phyloP scores from a whole-genome alignment of 2,888 invertebrate species.

The Belgica antarctica region DNA sequence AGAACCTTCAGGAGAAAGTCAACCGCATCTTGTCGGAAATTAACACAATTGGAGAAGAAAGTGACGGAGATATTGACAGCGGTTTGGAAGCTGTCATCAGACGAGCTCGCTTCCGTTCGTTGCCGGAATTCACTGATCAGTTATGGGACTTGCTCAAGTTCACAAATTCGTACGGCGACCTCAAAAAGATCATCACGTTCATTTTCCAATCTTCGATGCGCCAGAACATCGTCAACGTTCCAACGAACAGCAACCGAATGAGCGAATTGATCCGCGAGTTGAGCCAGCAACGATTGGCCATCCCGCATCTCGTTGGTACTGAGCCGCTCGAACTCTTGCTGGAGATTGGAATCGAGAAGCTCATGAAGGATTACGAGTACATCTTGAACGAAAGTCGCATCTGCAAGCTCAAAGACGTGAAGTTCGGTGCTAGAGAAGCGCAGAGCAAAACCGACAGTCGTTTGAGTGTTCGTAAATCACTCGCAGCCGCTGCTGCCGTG shows the following conservation, averaged over 20 bases:
- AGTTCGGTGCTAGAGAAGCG: slow-evolving; percentile 36
- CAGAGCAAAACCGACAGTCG: slow-evolving; percentile 32
- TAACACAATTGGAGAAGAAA: slow-evolving; percentile 49
- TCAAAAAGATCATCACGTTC: slow-evolving; percentile 27
- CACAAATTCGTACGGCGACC: slow-evolving; percentile 45
- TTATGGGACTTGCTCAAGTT: slow-evolving; percentile 53
- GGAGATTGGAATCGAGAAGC: slow-evolving; percentile 55
- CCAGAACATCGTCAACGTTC: slow-evolving; percentile 49
- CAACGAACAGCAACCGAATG: slow-evolving; percentile 53
- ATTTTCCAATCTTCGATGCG: slow-evolving; percentile 39
- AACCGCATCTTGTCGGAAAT: slow-evolving; percentile 49
- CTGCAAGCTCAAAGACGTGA: slow-evolving; percentile 50
- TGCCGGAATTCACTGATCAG: slow-evolving; percentile 52
- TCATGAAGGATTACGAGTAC: slow-evolving; percentile 53
- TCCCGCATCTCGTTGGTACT: slow-evolving; percentile 52
- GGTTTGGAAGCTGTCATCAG: slow-evolving; percentile 53
- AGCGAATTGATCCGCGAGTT: slow-evolving; percentile 54
- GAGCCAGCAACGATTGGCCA: slow-evolving; percentile 53
- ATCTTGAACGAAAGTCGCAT: slow-evolving; percentile 54
- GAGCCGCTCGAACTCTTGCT: slow-evolving; percentile 54
- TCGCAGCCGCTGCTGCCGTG: slow-evolving; percentile 50
- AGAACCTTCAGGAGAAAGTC: slow-evolving; percentile 49
- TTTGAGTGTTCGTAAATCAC: slow-evolving; percentile 51
- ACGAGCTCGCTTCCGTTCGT: slow-evolving; percentile 48
- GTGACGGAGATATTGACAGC: slow-evolving; percentile 46